Conservation (phyloP, 37 sponge, comb jelly and placozoan species). For the Lycopodina hypogea region DNA sequence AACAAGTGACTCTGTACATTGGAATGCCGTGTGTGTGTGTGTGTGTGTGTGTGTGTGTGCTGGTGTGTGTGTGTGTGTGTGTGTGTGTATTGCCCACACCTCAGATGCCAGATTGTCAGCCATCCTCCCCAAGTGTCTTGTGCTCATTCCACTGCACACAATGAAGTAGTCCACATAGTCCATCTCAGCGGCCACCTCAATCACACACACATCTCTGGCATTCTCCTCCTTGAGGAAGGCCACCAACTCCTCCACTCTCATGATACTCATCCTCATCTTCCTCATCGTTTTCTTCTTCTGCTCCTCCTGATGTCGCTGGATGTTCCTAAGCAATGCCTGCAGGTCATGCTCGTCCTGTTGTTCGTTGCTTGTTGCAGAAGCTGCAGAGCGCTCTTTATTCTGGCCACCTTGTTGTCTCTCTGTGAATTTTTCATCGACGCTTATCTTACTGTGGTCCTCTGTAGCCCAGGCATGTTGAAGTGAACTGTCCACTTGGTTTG, state of each 20-base stretch:
- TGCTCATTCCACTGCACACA: slow-evolving; percentile 56
- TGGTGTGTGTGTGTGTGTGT: too few species aligned
- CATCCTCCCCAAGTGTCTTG: slow-evolving; percentile 62
- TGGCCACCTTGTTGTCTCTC: too few species aligned
- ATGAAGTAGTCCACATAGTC: slow-evolving; percentile 71
- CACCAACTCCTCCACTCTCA: slow-evolving; percentile 68
- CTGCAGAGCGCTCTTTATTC: too few species aligned
- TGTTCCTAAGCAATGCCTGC: not conserved
- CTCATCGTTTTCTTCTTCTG: not conserved
- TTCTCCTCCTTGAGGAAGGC: slow-evolving; percentile 57
- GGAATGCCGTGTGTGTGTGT: too few species aligned
- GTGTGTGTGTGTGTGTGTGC: too few species aligned
- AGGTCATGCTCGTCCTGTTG: not conserved
- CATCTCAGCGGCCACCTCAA: slow-evolving; percentile 35
- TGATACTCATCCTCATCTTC: slow-evolving; percentile 8
- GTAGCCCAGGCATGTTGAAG: too few species aligned
- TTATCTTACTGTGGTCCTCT: too few species aligned
- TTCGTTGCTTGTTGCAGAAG: not conserved
- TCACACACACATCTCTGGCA: slow-evolving; percentile 60
- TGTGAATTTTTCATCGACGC: too few species aligned
- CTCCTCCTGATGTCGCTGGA: not conserved
- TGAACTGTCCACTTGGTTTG: too few species aligned
- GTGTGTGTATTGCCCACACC: slow-evolving; percentile 33
- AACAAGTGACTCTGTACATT: too few species aligned
- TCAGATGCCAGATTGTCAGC: slow-evolving; percentile 54